Conservation (phyloP, 2,113 vertebrate species). For the Amazona guildingii region DNA sequence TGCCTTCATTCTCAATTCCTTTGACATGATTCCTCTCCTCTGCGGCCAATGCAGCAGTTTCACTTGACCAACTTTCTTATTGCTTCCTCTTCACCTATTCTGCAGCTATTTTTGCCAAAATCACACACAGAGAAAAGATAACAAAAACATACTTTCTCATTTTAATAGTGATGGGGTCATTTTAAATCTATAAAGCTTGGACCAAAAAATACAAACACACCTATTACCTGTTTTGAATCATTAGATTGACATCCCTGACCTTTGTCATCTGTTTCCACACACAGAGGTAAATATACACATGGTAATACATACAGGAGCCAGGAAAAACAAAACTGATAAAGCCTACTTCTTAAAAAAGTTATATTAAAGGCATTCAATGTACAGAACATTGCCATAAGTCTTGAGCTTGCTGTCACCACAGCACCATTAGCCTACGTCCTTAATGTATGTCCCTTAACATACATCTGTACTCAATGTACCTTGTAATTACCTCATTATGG, state of each 20-base stretch:
- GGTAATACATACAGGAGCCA: neutral
- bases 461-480: constrained; percentile 65
- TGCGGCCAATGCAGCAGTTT: neutral
- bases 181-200: neutral
- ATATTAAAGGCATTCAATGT: neutral
- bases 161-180: neutral
- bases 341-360: neutral
- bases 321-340: neutral
- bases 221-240: neutral
- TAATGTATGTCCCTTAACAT: constrained; percentile 59
- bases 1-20: neutral
- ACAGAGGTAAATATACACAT: neutral
- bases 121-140: neutral
- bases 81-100: neutral
- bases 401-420: constrained; percentile 34
- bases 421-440: constrained; percentile 14
- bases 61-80: neutral
- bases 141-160: neutral
- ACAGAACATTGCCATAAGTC: neutral
- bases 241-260: neutral
- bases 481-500: constrained; percentile 68
- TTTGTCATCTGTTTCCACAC: neutral
- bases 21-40: neutral
- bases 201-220: neutral
- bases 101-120: neutral